phyloP scores from a whole-genome alignment of 2,797 vertebrate genomes.

The Diceros bicornis region DNA sequence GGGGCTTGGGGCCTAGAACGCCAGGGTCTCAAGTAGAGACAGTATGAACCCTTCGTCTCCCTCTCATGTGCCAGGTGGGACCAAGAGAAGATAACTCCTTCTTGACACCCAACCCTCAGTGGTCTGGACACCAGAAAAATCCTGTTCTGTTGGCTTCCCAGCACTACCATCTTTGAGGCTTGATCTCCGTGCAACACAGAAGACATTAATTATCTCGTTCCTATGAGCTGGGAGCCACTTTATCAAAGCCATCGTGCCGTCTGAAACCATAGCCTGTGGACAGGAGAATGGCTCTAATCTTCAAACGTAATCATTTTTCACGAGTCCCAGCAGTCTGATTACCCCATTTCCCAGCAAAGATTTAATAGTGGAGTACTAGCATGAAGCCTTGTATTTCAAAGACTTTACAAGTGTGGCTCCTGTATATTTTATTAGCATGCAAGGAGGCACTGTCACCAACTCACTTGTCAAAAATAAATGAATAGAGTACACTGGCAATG shows the following conservation, averaged over 20 bases:
- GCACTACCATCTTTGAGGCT: background rate
- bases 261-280: constrained; percentile 43
- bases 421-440: constrained; percentile 77
- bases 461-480: constrained; percentile 77
- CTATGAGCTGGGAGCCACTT: constrained; percentile 16
- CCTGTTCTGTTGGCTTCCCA: background rate
- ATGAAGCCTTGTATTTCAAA: constrained; percentile 71
- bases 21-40: background rate
- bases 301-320: constrained; percentile 58
- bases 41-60: background rate
- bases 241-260: constrained; percentile 44
- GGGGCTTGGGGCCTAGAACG: background rate
- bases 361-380: constrained; percentile 51
- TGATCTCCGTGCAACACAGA: background rate
- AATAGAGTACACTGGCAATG: constrained; percentile 41
- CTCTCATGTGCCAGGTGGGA: background rate
- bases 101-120: background rate
- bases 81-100: background rate
- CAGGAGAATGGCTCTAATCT: constrained; percentile 46
- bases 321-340: constrained; percentile 69
- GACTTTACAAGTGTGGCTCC: constrained; percentile 69
- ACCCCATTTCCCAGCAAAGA: constrained; percentile 69
- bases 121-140: background rate
- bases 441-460: constrained; percentile 63
- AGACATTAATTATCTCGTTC: constrained; percentile 54